Percentiles rank a stretch among this genome's conserved stretches.
Conservation (phyloP, 1,140 invertebrate species). For the Drosophila trapezifrons region DNA sequence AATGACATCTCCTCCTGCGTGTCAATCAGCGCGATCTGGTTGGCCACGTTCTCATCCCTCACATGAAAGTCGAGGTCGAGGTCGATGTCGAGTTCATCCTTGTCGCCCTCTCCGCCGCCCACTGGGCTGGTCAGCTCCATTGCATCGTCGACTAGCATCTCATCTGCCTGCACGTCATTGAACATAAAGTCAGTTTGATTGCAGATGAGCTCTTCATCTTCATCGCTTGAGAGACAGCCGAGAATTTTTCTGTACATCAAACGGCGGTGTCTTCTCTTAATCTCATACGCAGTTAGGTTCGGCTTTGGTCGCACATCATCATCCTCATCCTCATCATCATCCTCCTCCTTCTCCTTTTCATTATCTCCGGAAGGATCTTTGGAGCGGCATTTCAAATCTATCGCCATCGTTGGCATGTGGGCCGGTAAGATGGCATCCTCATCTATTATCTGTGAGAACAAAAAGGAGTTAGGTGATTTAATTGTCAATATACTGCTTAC, state of each 20-base stretch:
- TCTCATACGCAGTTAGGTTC: neutral
- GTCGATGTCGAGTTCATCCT: neutral
- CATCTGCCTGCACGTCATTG: neutral
- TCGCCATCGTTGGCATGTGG: conserved; percentile 12
- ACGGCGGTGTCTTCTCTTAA: no score
- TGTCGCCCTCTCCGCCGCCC: neutral
- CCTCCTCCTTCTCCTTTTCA: no score
- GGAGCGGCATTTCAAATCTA: conserved; percentile 27
- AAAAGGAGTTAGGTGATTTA: conserved; percentile 52
- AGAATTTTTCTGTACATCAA: no score
- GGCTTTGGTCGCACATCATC: no score
- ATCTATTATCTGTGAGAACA: conserved; percentile 50
- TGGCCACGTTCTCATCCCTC: neutral
- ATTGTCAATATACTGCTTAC: conserved; percentile 31
- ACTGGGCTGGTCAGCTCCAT: neutral
- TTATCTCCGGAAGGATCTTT: neutral
- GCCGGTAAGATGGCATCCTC: neutral
- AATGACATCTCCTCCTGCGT: neutral
- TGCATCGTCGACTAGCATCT: conserved; percentile 10
- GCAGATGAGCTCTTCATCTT: neutral
- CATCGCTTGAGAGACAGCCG: neutral
- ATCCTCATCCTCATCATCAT: no score
- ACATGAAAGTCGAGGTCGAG: neutral
- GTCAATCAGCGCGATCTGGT: neutral
- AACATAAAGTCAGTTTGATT: neutral